Conservation (phyloP, 2,888 invertebrate species). For the Oeneis ivallda region DNA sequence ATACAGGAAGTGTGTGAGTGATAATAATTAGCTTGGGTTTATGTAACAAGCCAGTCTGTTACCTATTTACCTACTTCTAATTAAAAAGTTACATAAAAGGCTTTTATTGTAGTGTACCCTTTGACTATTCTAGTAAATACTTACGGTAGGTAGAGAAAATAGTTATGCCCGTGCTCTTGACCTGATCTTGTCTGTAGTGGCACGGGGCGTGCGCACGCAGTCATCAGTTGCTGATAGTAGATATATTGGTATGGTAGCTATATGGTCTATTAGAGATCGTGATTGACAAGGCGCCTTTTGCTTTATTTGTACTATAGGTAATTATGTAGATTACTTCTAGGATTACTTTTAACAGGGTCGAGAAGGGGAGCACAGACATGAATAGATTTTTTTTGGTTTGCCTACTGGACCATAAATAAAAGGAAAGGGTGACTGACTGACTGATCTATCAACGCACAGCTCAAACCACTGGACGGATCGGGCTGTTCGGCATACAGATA, state of each 20-base stretch:
- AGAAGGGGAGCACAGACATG: too few relatives aligned
- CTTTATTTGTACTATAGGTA: background rate
- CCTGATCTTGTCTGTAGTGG: constrained; percentile 58
- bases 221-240: constrained; percentile 33
- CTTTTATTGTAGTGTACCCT: too few relatives aligned
- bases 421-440: too few relatives aligned
- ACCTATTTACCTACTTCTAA: background rate
- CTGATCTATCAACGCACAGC: too few relatives aligned
- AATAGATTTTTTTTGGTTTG: too few relatives aligned
- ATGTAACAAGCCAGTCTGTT: background rate
- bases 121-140: too few relatives aligned
- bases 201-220: constrained; percentile 43
- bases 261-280: background rate
- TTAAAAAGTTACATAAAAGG: background rate
- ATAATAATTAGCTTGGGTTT: background rate
- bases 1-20: constrained; percentile 4
- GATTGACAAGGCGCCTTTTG: background rate
- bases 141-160: too few relatives aligned
- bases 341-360: too few relatives aligned
- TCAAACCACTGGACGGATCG: too few relatives aligned
- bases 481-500: too few relatives aligned
- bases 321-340: too few relatives aligned
- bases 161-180: constrained; percentile 57
- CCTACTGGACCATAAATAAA: too few relatives aligned
- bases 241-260: background rate